Conservation (phyloP, 2,113 vertebrate genomes). For the Pavo muticus region DNA sequence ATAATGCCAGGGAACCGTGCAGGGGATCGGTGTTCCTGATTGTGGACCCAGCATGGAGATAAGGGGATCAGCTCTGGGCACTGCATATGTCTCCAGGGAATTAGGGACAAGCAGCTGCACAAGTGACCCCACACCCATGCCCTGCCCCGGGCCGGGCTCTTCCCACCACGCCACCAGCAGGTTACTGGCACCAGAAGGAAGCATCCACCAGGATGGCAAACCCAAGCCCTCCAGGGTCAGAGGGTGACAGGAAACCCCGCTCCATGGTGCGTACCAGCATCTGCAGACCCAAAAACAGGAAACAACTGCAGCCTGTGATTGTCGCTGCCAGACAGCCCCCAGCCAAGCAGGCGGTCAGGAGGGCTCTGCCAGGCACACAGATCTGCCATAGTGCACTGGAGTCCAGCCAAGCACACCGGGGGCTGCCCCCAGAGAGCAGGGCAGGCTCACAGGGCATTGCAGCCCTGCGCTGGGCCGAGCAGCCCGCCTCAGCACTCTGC, state of each 20-base stretch:
- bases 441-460: background rate
- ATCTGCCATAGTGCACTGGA: rapidly evolving
- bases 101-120: background rate
- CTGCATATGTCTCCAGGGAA: background rate
- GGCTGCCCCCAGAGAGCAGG: background rate
- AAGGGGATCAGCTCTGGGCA: background rate
- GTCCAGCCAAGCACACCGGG: rapidly evolving
- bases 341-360: rapidly evolving
- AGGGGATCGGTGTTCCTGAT: background rate
- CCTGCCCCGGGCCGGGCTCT: background rate
- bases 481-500: background rate
- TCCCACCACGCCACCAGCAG: background rate
- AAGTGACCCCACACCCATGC: rapidly evolving
- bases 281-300: slow-evolving; percentile 42
- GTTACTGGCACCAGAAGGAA: slow-evolving; percentile 1
- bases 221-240: background rate
- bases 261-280: background rate
- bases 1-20: background rate
- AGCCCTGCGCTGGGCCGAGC: rapidly evolving
- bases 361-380: rapidly evolving
- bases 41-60: background rate
- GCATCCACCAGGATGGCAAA: background rate
- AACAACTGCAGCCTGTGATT: background rate
- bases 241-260: slow-evolving; percentile 11
- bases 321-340: background rate